Base-by-base conservation (phyloP, 2,888 invertebrate genomes). In the Hydropsyche betteni region DNA sequence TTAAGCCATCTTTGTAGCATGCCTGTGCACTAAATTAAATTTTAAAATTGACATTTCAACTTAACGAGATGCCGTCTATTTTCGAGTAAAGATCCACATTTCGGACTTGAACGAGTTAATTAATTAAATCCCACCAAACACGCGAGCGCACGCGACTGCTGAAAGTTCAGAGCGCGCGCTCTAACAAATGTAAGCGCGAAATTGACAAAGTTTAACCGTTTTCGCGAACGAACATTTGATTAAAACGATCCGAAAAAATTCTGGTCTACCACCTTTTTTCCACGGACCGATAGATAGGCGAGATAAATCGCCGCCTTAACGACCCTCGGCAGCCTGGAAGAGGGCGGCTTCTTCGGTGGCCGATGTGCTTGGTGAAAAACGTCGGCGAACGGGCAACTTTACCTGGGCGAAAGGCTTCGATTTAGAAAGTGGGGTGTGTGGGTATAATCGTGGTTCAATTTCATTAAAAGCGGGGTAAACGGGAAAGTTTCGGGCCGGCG, bases 391-490 rank as follows among this genome's bases (percentile, higher is more conserved):
- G 53, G 70, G 58, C 33, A 72, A 72, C 72, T 72, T 72, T 72
- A 58, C 61, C 72, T 55, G 34, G 10, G 10, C 44, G 7, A 44
- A 10, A 44, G 44, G 44, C 10, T 24, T 24, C 12, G 68, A 4
- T 33, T 24, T 24, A 24, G 69, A 69, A 14, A 38, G 34, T 16
- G 34, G 36, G 64, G 64, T 64, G 69, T 58, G 64, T 64, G 69
- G 36, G 70, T 70, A 70, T 70, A 75, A 75, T 75, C 75, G 58
- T 58, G 75, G 75, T 75, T 75, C 75, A 75, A 75, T 75, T 75
- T 75, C 75, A 75, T 75, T 75, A 70, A 75, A 75, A 75, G 44
- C 69, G 34, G 64, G 34, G 69, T 52, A 72, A 44, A 44, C 50
- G 70, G 34, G 61, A 53, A 75, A 75, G 34, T 61, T 75, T 68